phyloP scores from a whole-genome alignment of 2,113 vertebrate genomes.

The Agapornis roseicollis region DNA sequence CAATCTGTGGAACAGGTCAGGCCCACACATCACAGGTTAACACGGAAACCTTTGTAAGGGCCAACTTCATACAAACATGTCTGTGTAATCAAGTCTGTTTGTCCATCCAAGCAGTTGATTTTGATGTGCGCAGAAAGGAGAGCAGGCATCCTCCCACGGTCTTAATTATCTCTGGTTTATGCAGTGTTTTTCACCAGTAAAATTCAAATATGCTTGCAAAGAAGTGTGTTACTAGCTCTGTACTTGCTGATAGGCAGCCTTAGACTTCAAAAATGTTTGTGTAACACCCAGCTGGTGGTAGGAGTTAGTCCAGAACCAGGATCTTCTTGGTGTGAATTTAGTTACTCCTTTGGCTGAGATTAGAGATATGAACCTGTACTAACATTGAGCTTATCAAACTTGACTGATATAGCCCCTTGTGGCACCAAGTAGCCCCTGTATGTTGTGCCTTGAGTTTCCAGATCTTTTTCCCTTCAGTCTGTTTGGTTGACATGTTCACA shows the following conservation, averaged over 20 bases:
- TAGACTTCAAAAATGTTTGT: not conserved
- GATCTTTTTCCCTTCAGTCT: not conserved
- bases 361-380: not conserved
- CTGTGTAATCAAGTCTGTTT: not conserved
- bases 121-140: not conserved
- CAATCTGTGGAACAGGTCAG: not conserved
- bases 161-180: not conserved
- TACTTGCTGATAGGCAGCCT: not conserved
- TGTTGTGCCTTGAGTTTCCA: not conserved
- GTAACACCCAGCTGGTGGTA: constrained; percentile 15
- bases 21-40: not conserved
- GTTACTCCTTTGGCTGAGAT: not conserved
- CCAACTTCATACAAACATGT: not conserved
- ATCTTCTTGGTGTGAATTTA: not conserved
- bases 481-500: not conserved
- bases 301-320: not conserved
- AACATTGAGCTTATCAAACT: not conserved
- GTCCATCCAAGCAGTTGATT: not conserved
- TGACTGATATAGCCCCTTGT: not conserved
- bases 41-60: not conserved
- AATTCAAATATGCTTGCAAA: not conserved
- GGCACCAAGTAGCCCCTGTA: rapidly evolving
- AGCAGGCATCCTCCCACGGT: not conserved
- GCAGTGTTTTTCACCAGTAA: not conserved
- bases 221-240: not conserved